Evolutionary conservation across 2,797 vertebrate genomes (phyloP).

Genomic region (Poecile montanus): DNA sequence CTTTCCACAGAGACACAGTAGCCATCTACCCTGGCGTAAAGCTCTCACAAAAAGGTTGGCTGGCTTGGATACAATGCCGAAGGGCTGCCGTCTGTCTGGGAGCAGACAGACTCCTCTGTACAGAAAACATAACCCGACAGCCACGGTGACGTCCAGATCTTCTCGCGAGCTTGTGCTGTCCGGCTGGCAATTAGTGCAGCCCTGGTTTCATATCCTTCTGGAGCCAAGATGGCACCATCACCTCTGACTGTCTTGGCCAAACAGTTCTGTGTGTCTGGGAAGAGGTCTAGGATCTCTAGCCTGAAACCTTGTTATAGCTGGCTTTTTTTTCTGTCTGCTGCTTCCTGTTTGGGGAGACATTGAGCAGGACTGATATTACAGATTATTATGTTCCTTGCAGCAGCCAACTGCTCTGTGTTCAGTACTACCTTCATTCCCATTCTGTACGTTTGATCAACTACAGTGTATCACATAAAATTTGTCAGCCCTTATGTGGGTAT

Average conservation of each 20-base stretch:
- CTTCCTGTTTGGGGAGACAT: neutral
- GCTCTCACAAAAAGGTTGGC: neutral
- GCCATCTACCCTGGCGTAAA: neutral
- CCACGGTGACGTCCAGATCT: accelerated
- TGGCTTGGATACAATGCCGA: neutral
- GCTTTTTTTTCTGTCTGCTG: neutral
- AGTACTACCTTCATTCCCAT: neutral
- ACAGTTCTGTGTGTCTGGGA: neutral
- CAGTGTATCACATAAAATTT: neutral
- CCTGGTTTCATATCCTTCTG: neutral
- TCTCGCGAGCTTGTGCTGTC: neutral
- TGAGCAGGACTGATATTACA: neutral
- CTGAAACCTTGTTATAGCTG: neutral
- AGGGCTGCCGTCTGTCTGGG: neutral
- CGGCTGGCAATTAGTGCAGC: neutral
- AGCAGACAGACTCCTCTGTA: neutral
- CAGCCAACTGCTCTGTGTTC: neutral
- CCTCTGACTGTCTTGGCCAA: neutral
- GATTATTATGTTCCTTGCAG: neutral
- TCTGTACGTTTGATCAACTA: neutral
- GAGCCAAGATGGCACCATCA: neutral
- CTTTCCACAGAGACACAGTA: neutral
- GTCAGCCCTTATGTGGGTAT: neutral
- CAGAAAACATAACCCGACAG: neutral
- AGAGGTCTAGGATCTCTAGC: neutral